phyloP scores from a whole-genome alignment of 2,888 invertebrate species.

The Caenorhabditis japonica region DNA sequence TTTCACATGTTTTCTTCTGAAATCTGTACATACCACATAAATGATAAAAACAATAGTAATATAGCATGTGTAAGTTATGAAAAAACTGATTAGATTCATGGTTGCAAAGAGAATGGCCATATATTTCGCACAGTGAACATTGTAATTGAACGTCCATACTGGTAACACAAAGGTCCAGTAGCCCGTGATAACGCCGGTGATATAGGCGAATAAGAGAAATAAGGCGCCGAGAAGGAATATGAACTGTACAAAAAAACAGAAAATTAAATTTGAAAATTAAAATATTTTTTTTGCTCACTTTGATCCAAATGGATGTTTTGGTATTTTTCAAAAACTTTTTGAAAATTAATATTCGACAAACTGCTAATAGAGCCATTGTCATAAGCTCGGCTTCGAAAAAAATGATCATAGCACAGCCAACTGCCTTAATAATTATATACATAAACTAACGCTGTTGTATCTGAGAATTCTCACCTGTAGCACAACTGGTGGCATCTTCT shows the following conservation, averaged over 20 bases:
- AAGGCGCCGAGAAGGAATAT: not conserved
- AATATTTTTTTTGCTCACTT: too few species aligned
- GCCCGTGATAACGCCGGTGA: not conserved
- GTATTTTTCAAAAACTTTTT: not conserved
- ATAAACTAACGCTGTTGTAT: too few species aligned
- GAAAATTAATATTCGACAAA: slow-evolving; percentile 3
- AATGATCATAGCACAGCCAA: not conserved
- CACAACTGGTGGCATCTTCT: not conserved
- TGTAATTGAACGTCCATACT: not conserved
- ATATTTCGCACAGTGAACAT: not conserved
- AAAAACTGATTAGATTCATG: not conserved
- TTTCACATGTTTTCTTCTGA: too few species aligned
- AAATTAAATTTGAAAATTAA: too few species aligned
- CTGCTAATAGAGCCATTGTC: not conserved
- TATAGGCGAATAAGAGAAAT: not conserved
- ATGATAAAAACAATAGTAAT: not conserved
- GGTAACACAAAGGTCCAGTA: not conserved
- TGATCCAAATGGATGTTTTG: not conserved
- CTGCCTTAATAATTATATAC: not conserved
- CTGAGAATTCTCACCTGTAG: too few species aligned
- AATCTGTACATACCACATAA: not conserved
- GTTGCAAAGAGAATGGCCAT: not conserved
- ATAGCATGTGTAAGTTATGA: not conserved
- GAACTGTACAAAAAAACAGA: not conserved
- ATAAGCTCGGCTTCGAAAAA: not conserved